Percentiles rank a stretch among this genome's conserved stretches.
Conservation (phyloP, 2,888 invertebrate species). For the Lasioglossum oenotherae region DNA sequence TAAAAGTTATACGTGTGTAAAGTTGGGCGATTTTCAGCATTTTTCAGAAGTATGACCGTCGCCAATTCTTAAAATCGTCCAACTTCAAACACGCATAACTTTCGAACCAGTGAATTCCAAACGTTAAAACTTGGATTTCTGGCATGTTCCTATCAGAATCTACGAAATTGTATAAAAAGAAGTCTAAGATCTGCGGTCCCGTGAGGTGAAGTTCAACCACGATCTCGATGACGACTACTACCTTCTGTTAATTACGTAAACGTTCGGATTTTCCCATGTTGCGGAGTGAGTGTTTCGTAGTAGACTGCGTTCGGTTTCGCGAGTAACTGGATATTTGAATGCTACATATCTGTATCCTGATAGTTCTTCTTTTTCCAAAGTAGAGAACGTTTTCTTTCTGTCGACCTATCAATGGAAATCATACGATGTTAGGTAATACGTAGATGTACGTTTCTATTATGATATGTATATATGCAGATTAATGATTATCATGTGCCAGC, state of each 20-base stretch:
- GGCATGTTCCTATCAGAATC: too few species aligned
- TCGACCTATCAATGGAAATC: slow-evolving; percentile 61
- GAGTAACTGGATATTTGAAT: slow-evolving; percentile 43
- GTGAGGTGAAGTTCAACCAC: background rate
- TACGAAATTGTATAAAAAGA: too few species aligned
- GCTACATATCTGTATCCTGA: slow-evolving; percentile 81
- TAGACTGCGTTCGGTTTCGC: background rate
- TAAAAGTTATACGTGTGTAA: too few species aligned
- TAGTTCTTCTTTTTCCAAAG: slow-evolving; percentile 75
- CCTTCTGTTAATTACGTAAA: background rate
- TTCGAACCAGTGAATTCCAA: too few species aligned
- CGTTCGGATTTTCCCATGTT: background rate
- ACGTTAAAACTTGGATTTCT: too few species aligned
- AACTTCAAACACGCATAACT: too few species aligned
- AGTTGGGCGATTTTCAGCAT: too few species aligned
- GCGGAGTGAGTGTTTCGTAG: background rate
- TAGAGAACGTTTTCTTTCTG: slow-evolving; percentile 62
- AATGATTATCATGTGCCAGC: slow-evolving; percentile 54
- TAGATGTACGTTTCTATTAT: slow-evolving; percentile 56
- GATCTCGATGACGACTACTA: background rate
- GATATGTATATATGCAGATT: slow-evolving; percentile 53
- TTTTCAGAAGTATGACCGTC: too few species aligned
- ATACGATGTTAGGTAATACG: slow-evolving; percentile 67
- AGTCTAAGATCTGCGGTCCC: too few species aligned
- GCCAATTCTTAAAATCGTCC: too few species aligned